phyloP scores from a whole-genome alignment of 1,140 invertebrate genomes.

The Prorops nasuta region DNA sequence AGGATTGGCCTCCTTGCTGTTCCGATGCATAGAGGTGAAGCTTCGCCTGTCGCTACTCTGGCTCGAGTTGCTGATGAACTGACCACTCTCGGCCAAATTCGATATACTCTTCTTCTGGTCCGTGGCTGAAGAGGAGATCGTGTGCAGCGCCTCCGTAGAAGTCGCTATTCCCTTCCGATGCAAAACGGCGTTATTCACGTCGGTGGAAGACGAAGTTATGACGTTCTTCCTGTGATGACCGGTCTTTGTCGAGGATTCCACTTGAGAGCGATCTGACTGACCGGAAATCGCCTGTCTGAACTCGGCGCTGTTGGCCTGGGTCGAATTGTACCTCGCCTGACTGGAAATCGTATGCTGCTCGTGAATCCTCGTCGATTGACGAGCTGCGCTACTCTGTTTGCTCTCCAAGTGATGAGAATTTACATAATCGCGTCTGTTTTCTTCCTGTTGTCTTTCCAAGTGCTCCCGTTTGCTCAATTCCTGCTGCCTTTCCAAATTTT shows the following conservation, averaged over 20 bases:
- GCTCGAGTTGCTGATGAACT: slow-evolving; percentile 64
- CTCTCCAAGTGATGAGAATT: slow-evolving; percentile 37
- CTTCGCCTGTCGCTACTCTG: slow-evolving; percentile 71
- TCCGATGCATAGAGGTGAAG: slow-evolving; percentile 72
- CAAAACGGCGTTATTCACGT: slow-evolving; percentile 73
- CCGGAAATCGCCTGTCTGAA: slow-evolving; percentile 28
- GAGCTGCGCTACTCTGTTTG: slow-evolving; percentile 18
- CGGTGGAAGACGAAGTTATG: slow-evolving; percentile 67
- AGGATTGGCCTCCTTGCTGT: slow-evolving; percentile 53
- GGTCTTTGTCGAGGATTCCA: slow-evolving; percentile 29
- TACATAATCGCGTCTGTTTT: slow-evolving; percentile 39
- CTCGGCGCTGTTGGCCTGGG: slow-evolving; percentile 30
- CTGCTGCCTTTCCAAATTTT: slow-evolving; percentile 14
- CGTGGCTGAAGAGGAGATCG: slow-evolving; percentile 72
- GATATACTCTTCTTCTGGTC: slow-evolving; percentile 77
- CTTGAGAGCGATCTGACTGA: slow-evolving; percentile 17
- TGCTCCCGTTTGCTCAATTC: slow-evolving; percentile 22
- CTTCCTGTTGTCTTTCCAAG: slow-evolving; percentile 21
- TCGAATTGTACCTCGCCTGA: slow-evolving; percentile 27
- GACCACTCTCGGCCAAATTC: slow-evolving; percentile 70
- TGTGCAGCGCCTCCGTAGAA: slow-evolving; percentile 64
- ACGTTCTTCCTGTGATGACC: slow-evolving; percentile 71
- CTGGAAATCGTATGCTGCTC: slow-evolving; percentile 33
- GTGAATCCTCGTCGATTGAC: slow-evolving; percentile 17
- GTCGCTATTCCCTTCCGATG: slow-evolving; percentile 67